Percentiles rank a stretch among this genome's conserved stretches.
These are phyloP conservation scores for Macquaria australasica DNA, from an alignment of 2,113 vertebrate genomes.

Conservation along the genomic window DNA sequence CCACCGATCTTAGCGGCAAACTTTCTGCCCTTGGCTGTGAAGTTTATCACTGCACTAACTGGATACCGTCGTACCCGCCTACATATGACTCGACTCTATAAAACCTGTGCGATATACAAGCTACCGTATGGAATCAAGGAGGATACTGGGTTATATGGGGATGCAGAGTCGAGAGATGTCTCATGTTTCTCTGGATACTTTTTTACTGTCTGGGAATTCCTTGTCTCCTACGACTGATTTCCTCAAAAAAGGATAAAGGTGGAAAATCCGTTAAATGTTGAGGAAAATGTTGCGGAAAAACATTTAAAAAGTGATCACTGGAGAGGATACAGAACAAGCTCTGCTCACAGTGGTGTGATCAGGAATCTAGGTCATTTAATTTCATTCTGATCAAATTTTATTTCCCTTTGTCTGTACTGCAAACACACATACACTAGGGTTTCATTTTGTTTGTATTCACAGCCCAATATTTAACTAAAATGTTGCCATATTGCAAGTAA, in stretches of 20 bases:
- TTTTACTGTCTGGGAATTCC: slow-evolving; percentile 66
- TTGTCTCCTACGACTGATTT: slow-evolving; percentile 54
- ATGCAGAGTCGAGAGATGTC: slow-evolving; percentile 55
- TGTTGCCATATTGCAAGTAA: not conserved
- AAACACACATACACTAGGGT: not conserved
- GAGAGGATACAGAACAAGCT: slow-evolving; percentile 37
- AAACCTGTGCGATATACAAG: slow-evolving; percentile 61
- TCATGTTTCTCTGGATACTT: slow-evolving; percentile 56
- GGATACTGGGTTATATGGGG: slow-evolving; percentile 44
- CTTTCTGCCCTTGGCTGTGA: slow-evolving; percentile 62
- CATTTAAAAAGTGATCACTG: slow-evolving; percentile 42
- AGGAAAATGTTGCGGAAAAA: slow-evolving; percentile 65
- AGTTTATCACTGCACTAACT: slow-evolving; percentile 61
- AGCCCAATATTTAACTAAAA: not conserved
- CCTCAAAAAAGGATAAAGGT: slow-evolving; percentile 54
- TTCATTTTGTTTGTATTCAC: not conserved
- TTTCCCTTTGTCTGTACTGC: slow-evolving; percentile 6
- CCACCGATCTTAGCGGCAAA: slow-evolving; percentile 42
- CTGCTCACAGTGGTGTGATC: slow-evolving; percentile 22
- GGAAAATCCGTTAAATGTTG: slow-evolving; percentile 65
- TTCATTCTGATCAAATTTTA: slow-evolving; percentile 26
- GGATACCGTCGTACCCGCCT: slow-evolving; percentile 31
- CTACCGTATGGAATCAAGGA: slow-evolving; percentile 63
- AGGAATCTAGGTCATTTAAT: slow-evolving; percentile 47
- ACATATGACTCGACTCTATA: slow-evolving; percentile 36